A percentile compares a stretch with the other conserved stretches of the same genome.
Conservation (phyloP, 2,113 vertebrate genomes). For the Synchiropus splendidus region DNA sequence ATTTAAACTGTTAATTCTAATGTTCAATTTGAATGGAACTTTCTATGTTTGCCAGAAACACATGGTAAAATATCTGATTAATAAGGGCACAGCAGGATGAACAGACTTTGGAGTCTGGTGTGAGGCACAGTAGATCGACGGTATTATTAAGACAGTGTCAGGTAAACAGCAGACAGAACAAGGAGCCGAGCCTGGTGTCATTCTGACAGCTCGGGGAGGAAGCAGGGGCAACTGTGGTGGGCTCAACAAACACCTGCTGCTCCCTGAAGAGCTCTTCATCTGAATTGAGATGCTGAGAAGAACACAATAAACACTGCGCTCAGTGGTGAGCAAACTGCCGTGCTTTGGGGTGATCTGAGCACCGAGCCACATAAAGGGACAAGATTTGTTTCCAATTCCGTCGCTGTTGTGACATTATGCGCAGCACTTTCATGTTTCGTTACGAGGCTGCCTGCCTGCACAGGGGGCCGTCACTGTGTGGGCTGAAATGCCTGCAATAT, state of each 20-base stretch:
- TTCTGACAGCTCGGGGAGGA: constrained; percentile 32
- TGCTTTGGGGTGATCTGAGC: constrained; percentile 4
- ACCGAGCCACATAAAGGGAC: constrained; percentile 39
- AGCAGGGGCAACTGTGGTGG: constrained; percentile 14
- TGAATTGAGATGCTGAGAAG: constrained; percentile 10
- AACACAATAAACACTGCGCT: constrained; percentile 24
- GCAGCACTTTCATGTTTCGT: constrained; percentile 34
- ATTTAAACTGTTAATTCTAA: too few relatives aligned
- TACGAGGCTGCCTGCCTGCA: constrained; percentile 29
- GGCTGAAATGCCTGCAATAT: not conserved
- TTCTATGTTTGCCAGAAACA: too few relatives aligned
- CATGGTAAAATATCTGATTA: constrained; percentile 14
- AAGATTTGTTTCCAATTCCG: constrained; percentile 31
- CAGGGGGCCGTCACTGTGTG: constrained; percentile 20
- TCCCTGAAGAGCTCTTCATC: constrained; percentile 27
- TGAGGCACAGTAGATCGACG: constrained; percentile 12
- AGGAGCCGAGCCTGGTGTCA: constrained; percentile 26
- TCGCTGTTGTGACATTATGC: constrained; percentile 48
- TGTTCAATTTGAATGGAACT: too few relatives aligned
- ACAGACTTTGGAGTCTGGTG: constrained; percentile 25
- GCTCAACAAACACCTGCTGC: constrained; percentile 38
- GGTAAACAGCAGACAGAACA: constrained; percentile 30
- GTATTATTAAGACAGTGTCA: constrained; percentile 41
- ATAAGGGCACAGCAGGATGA: constrained; percentile 5
- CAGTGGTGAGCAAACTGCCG: constrained; percentile 21